A percentile compares a stretch with the other conserved stretches of the same genome.
Evolutionary conservation across 2,888 invertebrate genomes (phyloP).

Genomic region (Phlogophora meticulosa): DNA sequence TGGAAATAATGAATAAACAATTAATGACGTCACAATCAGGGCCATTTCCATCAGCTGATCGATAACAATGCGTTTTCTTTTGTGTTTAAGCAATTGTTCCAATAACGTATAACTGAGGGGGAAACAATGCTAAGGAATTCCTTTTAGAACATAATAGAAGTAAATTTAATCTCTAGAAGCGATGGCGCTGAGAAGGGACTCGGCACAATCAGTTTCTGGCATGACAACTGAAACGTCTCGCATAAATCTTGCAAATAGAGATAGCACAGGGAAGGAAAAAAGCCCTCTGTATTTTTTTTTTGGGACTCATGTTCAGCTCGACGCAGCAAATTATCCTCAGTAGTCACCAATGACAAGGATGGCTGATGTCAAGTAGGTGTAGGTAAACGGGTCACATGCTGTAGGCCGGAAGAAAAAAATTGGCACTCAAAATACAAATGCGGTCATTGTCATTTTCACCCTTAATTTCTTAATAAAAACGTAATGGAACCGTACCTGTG

Average conservation of each 20-base stretch:
- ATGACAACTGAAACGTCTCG: too few relatives aligned
- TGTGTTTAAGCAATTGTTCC: slow-evolving; percentile 44
- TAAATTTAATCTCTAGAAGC: not conserved
- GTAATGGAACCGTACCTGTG: slow-evolving; percentile 80
- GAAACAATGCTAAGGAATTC: slow-evolving; percentile 26
- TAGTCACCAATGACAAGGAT: too few relatives aligned
- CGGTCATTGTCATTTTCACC: not conserved
- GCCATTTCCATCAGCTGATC: slow-evolving; percentile 34
- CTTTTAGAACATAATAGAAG: not conserved
- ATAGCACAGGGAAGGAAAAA: not conserved
- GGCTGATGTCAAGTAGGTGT: too few relatives aligned
- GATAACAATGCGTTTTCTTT: slow-evolving; percentile 51
- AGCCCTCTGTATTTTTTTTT: too few relatives aligned
- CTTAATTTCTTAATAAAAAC: not conserved
- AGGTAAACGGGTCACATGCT: too few relatives aligned
- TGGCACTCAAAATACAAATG: too few relatives aligned
- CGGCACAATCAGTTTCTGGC: not conserved
- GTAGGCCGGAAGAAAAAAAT: too few relatives aligned
- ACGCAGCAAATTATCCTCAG: too few relatives aligned
- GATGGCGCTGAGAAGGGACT: not conserved
- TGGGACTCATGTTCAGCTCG: too few relatives aligned
- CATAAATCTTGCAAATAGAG: too few relatives aligned
- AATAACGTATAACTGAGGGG: slow-evolving; percentile 14
- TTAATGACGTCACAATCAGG: slow-evolving; percentile 50
- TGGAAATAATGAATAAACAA: slow-evolving; percentile 55